Conservation (phyloP, 2,888 invertebrate species). For the Epinotia demarniana region DNA sequence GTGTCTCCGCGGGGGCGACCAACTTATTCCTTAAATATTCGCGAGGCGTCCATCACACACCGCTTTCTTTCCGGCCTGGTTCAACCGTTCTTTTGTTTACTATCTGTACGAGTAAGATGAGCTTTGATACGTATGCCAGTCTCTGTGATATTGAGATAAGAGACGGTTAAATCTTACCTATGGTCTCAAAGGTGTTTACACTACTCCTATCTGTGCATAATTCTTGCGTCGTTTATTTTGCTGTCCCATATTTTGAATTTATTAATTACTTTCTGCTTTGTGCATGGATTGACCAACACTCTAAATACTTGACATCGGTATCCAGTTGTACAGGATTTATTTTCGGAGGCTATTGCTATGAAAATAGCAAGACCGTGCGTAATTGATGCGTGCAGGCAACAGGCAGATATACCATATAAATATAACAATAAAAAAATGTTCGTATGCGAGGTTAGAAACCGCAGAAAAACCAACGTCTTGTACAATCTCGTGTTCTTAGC, state of each 20-base stretch:
- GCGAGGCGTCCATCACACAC: slow-evolving; percentile 39
- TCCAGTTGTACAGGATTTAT: too few relatives aligned
- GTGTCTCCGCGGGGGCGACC: slow-evolving; percentile 52
- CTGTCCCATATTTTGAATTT: neutral
- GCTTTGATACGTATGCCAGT: neutral
- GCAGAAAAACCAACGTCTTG: neutral
- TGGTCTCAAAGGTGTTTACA: too few relatives aligned
- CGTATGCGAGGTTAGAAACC: neutral
- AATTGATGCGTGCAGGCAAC: neutral
- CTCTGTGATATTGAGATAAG: neutral
- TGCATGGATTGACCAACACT: too few relatives aligned
- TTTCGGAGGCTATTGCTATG: too few relatives aligned
- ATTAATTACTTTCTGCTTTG: neutral
- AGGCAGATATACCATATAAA: neutral
- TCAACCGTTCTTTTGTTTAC: neutral
- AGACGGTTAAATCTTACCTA: neutral
- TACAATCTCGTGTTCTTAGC: neutral
- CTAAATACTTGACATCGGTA: too few relatives aligned
- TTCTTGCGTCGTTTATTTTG: neutral
- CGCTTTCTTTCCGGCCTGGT: slow-evolving; percentile 39
- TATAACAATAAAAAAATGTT: neutral
- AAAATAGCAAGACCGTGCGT: neutral
- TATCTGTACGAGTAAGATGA: neutral
- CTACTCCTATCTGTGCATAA: neutral
- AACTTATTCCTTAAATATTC: slow-evolving; percentile 38